These are phyloP conservation scores for Glyphotaelius pellucidus DNA, from an alignment of 2,888 invertebrate genomes.

Conservation along the genomic window DNA sequence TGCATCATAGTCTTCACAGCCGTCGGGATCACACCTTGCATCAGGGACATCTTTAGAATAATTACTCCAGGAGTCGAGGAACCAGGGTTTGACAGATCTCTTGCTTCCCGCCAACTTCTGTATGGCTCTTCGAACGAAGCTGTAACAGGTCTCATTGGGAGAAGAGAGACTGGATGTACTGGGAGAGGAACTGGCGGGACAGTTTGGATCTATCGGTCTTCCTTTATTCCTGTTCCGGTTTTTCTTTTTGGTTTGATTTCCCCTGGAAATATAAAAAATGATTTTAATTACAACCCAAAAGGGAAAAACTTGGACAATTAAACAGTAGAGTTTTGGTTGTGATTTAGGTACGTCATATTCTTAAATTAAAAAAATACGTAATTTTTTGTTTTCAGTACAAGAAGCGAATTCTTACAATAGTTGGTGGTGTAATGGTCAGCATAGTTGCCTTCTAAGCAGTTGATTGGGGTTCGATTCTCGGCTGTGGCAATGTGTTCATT, in stretches of 20 bases:
- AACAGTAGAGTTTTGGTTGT: no score
- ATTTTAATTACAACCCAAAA: no score
- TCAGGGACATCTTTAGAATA: constrained; percentile 71
- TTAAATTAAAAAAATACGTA: no score
- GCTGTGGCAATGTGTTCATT: no score
- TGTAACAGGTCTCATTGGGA: constrained; percentile 96
- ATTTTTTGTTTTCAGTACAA: no score
- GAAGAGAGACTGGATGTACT: constrained; percentile 93
- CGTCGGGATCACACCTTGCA: constrained; percentile 76
- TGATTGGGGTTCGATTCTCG: no score
- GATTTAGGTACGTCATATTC: no score
- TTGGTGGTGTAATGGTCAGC: no score
- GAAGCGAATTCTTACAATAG: no score
- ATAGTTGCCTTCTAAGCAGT: no score
- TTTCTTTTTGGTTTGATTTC: constrained; percentile 63
- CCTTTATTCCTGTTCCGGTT: constrained; percentile 73
- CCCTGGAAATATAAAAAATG: constrained; percentile 50
- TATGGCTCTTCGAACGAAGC: constrained; percentile 92
- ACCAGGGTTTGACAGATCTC: constrained; percentile 81
- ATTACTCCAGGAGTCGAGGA: constrained; percentile 87
- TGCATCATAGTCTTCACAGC: constrained; percentile 79
- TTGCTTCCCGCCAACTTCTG: constrained; percentile 89
- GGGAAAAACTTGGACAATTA: no score
- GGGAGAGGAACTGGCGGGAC: constrained; percentile 79
- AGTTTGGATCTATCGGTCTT: constrained; percentile 82